Conservation (phyloP, 1,140 invertebrate genomes). For the Streblospio benedicti region DNA sequence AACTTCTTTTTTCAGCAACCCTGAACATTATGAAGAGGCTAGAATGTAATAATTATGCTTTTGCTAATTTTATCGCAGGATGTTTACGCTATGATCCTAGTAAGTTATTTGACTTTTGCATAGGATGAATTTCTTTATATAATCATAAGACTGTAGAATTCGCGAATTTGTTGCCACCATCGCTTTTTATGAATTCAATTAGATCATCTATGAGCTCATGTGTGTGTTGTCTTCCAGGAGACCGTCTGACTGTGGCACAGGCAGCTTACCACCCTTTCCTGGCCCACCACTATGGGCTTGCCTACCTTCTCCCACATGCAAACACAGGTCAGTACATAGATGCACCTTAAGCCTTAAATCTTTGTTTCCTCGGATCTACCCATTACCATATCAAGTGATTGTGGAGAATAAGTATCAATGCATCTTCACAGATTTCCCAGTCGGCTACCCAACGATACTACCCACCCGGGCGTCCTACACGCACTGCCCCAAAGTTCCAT, state of each 20-base stretch:
- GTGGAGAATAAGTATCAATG: too few relatives aligned
- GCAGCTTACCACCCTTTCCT: conserved; percentile 31
- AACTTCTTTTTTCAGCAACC: not conserved
- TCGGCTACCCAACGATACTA: too few relatives aligned
- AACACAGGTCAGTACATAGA: too few relatives aligned
- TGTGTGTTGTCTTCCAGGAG: conserved; percentile 20
- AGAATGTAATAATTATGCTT: not conserved
- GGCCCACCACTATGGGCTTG: conserved; percentile 23
- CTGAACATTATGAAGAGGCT: not conserved
- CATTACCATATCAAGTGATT: too few relatives aligned
- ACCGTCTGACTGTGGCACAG: conserved; percentile 24
- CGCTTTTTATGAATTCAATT: not conserved
- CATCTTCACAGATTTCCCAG: too few relatives aligned
- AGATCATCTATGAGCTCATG: not conserved
- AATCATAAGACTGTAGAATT: not conserved
- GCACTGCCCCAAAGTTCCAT: too few relatives aligned
- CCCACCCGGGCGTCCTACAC: too few relatives aligned
- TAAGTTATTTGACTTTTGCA: not conserved
- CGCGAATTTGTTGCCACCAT: not conserved
- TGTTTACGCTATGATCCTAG: conserved; percentile 6
- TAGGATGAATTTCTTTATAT: not conserved
- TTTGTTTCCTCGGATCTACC: too few relatives aligned
- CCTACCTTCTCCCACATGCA: conserved; percentile 11
- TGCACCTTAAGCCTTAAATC: too few relatives aligned
- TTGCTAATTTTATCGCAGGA: not conserved